phyloP scores from a whole-genome alignment of 2,888 invertebrate species.

The Electrophaes corylata region DNA sequence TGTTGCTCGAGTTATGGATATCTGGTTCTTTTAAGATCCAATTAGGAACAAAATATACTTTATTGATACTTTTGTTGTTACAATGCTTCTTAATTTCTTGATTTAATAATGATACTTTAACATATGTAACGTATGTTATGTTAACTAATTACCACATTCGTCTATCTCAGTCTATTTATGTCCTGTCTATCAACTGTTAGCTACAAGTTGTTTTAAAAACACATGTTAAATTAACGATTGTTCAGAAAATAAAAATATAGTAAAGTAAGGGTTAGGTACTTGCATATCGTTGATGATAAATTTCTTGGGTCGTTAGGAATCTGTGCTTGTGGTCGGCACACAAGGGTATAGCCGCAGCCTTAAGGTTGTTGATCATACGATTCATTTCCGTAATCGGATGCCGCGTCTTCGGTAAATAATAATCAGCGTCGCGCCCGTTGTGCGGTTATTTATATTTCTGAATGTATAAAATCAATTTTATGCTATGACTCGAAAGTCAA shows the following conservation, averaged over 20 bases:
- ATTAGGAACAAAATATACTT: too few species aligned
- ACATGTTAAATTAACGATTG: conserved; percentile 19
- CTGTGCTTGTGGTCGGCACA: conserved; percentile 8
- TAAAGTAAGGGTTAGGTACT: conserved; percentile 10
- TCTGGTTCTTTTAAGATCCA: neutral
- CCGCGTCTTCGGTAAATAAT: conserved; percentile 49
- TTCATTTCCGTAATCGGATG: conserved; percentile 69
- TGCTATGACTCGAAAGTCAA: neutral
- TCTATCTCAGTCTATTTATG: conserved; percentile 9
- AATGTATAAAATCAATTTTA: conserved; percentile 8
- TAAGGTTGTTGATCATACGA: conserved; percentile 65
- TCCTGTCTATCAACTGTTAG: conserved; percentile 7
- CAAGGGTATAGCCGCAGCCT: conserved; percentile 48
- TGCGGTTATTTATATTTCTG: conserved; percentile 23
- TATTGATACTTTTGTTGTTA: too few species aligned
- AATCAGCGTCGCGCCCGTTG: conserved; percentile 26
- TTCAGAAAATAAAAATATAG: conserved; percentile 16
- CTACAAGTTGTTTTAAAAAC: conserved; percentile 12
- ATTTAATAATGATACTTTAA: neutral
- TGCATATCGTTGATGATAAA: conserved; percentile 19
- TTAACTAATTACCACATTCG: conserved; percentile 8
- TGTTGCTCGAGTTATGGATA: neutral
- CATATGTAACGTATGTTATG: conserved; percentile 1
- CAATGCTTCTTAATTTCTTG: neutral
- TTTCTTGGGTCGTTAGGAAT: conserved; percentile 20